Base-by-base conservation (phyloP, 2,797 vertebrate species). In the Bovichtus variegatus region DNA sequence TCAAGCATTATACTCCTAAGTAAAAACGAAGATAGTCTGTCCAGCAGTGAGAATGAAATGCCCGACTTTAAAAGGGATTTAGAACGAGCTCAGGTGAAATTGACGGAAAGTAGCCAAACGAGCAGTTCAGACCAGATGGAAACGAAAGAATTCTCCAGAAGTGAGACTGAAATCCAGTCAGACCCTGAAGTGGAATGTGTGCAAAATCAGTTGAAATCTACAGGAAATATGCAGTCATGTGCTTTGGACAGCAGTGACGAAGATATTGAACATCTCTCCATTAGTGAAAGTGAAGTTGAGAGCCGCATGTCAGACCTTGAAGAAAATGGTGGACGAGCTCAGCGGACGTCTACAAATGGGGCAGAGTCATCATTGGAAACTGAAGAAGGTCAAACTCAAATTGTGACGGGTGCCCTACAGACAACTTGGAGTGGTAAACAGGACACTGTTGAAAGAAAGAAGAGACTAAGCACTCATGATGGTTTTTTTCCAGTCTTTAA, bases 21-120 rank as follows among this genome's bases (percentile, higher is more conserved):
- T 54, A 81, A 83, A 10, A 23, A 53, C 1, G 9, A 86, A n/a
- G 73, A 75, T 50, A 46, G 66, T 9, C 18, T 64, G 8, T n/a
- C n/a, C 2, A 38, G 11, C 54, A 41, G 9, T 47, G 55, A 63
- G 11, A 38, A 43, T 31, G 62, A 34, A 57, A 21, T 38, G 16
- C 3, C 47, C 5, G n/a, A 77, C 38, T 16, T 40, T 19, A 25
- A 18, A 8, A 38, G 38, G n/a, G 11, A 59, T 51, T 23, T 5
- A 9, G 16, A 41, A 49, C 47, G 46, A 51, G 36, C 47, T 54
- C 27, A 23, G 13, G 9, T 10, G 5, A 46, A 57, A 44, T 1
- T 36, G 38, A 44, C 59, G 61, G 29, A 64, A n/a, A 29, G 9
- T 6, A 19, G 18, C 5, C 73, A 27, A 21, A 23, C 38, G 10